Conservation (phyloP, 2,888 invertebrate genomes). For the Erannis defoliaria region DNA sequence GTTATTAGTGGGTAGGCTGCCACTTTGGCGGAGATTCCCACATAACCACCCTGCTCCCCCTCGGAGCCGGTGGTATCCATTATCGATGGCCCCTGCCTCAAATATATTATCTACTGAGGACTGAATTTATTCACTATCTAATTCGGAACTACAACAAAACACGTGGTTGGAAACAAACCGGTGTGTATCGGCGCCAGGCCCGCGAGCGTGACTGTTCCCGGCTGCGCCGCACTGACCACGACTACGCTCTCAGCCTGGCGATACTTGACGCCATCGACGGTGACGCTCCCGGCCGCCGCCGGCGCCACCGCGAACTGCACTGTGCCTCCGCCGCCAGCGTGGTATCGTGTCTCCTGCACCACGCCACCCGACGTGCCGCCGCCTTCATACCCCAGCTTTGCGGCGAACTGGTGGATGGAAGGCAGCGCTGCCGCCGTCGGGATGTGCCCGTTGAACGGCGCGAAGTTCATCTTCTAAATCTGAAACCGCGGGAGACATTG, state of each 20-base stretch:
- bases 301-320: slow-evolving; percentile 76
- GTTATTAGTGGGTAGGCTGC: no score
- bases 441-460: slow-evolving; percentile 93
- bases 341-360: slow-evolving; percentile 78
- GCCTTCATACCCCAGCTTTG: slow-evolving; percentile 88
- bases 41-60: no score
- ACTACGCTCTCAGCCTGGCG: slow-evolving; percentile 84
- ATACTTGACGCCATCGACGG: slow-evolving; percentile 87
- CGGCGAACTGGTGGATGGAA: slow-evolving; percentile 93
- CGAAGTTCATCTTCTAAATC: slow-evolving; percentile 91
- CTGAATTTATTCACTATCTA: slow-evolving; percentile 4
- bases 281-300: slow-evolving; percentile 54
- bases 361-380: slow-evolving; percentile 65
- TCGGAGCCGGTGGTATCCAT: no score
- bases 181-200: slow-evolving; percentile 78
- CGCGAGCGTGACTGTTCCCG: slow-evolving; percentile 76
- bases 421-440: slow-evolving; percentile 91
- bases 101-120: no score
- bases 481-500: slow-evolving; percentile 59
- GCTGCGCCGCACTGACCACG: slow-evolving; percentile 82
- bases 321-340: slow-evolving; percentile 59
- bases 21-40: no score
- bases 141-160: background rate
- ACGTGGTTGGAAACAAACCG: slow-evolving; percentile 55
- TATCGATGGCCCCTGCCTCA: no score